These are phyloP conservation scores for Eira barbara DNA, from an alignment of 2,113 vertebrate species.

Conservation along the genomic window DNA sequence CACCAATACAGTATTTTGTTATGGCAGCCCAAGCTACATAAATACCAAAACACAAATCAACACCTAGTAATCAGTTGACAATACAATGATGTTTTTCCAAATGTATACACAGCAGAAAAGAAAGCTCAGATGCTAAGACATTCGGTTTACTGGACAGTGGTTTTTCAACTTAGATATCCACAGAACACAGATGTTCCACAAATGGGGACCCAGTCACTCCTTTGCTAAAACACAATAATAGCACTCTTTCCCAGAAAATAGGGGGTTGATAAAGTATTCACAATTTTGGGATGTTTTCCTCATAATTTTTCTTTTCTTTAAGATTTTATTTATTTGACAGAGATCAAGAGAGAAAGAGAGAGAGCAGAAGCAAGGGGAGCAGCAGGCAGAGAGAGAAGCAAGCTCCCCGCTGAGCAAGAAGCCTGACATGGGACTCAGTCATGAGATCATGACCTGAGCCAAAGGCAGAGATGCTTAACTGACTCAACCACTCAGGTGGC, in stretches of 20 bases:
- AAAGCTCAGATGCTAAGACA: background rate
- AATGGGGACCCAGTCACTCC: background rate
- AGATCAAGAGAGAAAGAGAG: too few relatives aligned
- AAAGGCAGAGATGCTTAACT: background rate
- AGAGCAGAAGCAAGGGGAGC: too few relatives aligned
- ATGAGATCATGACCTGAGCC: too few relatives aligned
- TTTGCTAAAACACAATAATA: background rate
- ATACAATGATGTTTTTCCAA: background rate
- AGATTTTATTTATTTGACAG: background rate
- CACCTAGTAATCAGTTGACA: background rate
- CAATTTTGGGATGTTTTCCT: background rate
- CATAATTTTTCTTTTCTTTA: background rate
- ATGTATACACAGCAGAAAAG: background rate
- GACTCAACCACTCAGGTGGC: background rate
- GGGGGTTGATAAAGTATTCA: background rate
- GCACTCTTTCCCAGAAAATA: background rate
- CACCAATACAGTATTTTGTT: background rate
- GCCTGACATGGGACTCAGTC: too few relatives aligned
- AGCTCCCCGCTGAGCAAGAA: too few relatives aligned
- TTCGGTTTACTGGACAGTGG: background rate
- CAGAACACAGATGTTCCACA: background rate
- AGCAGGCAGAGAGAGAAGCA: too few relatives aligned
- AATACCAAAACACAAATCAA: background rate
- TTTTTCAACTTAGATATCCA: background rate
- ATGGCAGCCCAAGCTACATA: background rate